Evolutionary conservation across 2,113 vertebrate genomes (phyloP), one percentile per base, ranked within the genome.

Genomic region (Cranoglanis bouderius): DNA sequence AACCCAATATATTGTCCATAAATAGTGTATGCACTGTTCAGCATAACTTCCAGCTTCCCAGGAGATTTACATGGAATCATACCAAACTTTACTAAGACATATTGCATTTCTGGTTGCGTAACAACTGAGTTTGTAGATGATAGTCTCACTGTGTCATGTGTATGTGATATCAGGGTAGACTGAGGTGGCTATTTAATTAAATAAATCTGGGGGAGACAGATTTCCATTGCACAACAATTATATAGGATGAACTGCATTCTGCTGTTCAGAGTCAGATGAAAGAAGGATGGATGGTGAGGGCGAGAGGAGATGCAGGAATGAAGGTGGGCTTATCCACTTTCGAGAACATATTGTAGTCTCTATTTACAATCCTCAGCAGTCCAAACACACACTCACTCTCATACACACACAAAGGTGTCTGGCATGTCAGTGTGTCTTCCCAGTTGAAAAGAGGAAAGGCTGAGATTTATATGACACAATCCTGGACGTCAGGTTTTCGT

Each of bases 391-490:
- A 1, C 72, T 12, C 38, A 12, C 70, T 7, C 43, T 6, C n/a
- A 4, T 12, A 29, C 75, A 49, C 6, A 29, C 26, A n/a, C n/a
- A n/a, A 38, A 8, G 6, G 32, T 65, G 74, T 74, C 63, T 55
- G 88, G 61, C 29, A 35, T 61, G 53, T 80, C 74, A 61, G 40
- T 65, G 57, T 70, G 59, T 70, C 82, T 84, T 83, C 57, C 49
- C 81, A 72, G 57, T 70, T 86, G 78, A 83, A 91, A 85, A 87
- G 32, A 14, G 80, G 29, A 80, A 87, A 40, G 7, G 40, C 43
- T 53, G 40, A 70, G 77, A 90, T 88, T 86, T 88, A 86, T 38
- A 85, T 21, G 65, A 89, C 85, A 90, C 81, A 51, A 74, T 89
- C 82, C 78, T 89, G 88, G 72, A 86, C 16, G 85, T 86, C 57